Percentiles rank a stretch among this genome's conserved stretches.
These are phyloP conservation scores for Amphiduros pacificus DNA, from an alignment of 2,888 invertebrate genomes.

Conservation along the genomic window DNA sequence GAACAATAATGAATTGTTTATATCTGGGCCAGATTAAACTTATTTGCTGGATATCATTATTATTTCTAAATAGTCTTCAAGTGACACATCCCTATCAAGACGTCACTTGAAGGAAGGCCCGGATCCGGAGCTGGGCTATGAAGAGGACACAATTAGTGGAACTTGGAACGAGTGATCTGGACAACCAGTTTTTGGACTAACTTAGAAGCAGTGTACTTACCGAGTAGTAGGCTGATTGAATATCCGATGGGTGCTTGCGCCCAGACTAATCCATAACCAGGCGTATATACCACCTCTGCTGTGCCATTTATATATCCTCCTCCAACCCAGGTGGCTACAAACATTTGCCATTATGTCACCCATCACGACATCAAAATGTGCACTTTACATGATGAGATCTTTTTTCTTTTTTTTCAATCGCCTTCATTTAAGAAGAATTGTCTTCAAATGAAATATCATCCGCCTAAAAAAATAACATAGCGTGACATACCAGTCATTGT, in stretches of 20 bases:
- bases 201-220: background rate
- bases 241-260: background rate
- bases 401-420: background rate
- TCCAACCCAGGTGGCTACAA: conserved; percentile 32
- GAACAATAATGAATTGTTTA: too few species aligned
- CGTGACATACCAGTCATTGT: conserved; percentile 49
- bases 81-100: too few species aligned
- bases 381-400: background rate
- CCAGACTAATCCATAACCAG: conserved; percentile 1
- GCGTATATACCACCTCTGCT: conserved; percentile 25
- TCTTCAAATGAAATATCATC: too few species aligned
- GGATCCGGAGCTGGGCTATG: too few species aligned
- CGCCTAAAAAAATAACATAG: background rate
- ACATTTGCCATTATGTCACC: background rate
- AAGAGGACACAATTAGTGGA: too few species aligned
- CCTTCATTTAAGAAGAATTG: too few species aligned
- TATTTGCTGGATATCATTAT: too few species aligned
- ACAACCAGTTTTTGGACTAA: too few species aligned
- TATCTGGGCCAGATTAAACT: too few species aligned
- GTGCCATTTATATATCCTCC: conserved; percentile 33
- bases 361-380: background rate
- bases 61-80: too few species aligned
- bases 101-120: too few species aligned
- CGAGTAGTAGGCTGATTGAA: background rate
- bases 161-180: too few species aligned